Base-by-base conservation (phyloP, 2,797 vertebrate species). In the Sebastes reedi region DNA sequence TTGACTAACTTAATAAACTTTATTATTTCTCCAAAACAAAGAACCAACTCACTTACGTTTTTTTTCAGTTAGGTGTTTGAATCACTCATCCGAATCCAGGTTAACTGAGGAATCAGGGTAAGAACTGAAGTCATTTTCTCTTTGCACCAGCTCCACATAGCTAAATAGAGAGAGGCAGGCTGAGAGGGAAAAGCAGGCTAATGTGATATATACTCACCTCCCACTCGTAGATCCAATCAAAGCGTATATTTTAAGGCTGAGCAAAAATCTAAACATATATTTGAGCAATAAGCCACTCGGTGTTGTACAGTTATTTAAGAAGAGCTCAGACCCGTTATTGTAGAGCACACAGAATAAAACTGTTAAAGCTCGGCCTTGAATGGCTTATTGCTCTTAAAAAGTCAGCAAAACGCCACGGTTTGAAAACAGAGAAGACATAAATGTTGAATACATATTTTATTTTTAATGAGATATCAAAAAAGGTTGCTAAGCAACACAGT, bases 361-460 rank as follows among this genome's bases (percentile, higher is more conserved):
- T 25, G 18, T 11, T 30, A 74, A 80, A 61, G 6, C 36, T 34
- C 54, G 56, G 36, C 52, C 54, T 59, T 12, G 16, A 58, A 56
- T 79, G 58, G n/a, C n/a, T 59, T 70, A 54, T 55, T 72, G 42
- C 42, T 71, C 42, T 66, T 79, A 72, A 76, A 75, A 81, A 32
- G 18, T 20, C 61, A 72, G 50, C 65, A 42, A 81, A 71, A 59
- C 27, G 42, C 34, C 5, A 27, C 20, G 3, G 32, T 60, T 73
- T 73, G 27, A 55, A 75, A 84, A 88, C 55, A 67, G 29, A 29
- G 12, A 29, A 8, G 55, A 72, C 14, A 73, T 65, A 72, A 74
- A 78, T 75, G 16, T 76, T 82, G 64, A 84, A 80, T 46, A 42
- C 11, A 64, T 59, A 20, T 80, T 84, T 80, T 34, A 78, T 61